A percentile compares a stretch with the other conserved stretches of the same genome.
These are phyloP conservation scores for Semotilus atromaculatus DNA, from an alignment of 2,797 vertebrate species.

Conservation along the genomic window DNA sequence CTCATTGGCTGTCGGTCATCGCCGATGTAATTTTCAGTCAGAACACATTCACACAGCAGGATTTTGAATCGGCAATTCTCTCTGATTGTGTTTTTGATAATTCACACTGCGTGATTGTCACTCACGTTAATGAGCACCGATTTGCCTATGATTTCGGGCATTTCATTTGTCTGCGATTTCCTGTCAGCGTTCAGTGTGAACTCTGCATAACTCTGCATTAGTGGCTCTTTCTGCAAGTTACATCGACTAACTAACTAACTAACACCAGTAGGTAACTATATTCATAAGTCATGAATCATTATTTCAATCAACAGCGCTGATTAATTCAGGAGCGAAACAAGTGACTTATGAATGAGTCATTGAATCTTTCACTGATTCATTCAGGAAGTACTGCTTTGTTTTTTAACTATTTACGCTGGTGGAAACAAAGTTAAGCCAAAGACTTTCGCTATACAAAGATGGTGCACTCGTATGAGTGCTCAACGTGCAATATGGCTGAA, in stretches of 20 bases:
- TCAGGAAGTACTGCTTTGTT: not conserved
- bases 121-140: too few relatives aligned
- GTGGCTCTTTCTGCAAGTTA: not conserved
- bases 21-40: too few relatives aligned
- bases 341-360: not conserved
- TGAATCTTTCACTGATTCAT: slow-evolving; percentile 9
- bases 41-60: too few relatives aligned
- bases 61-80: too few relatives aligned
- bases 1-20: too few relatives aligned
- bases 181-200: too few relatives aligned
- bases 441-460: not conserved
- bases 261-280: not conserved
- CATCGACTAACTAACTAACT: not conserved
- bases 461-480: not conserved
- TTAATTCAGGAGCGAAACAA: not conserved
- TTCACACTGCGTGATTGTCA: too few relatives aligned
- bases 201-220: not conserved
- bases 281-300: not conserved
- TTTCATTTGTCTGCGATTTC: too few relatives aligned
- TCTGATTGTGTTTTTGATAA: too few relatives aligned
- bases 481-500: not conserved
- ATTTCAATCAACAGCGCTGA: not conserved
- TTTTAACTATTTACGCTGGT: not conserved
- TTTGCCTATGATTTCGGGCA: too few relatives aligned
- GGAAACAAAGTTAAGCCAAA: not conserved